Conservation (phyloP, 2,797 vertebrate genomes). For the Gadopsis bispinosus region DNA sequence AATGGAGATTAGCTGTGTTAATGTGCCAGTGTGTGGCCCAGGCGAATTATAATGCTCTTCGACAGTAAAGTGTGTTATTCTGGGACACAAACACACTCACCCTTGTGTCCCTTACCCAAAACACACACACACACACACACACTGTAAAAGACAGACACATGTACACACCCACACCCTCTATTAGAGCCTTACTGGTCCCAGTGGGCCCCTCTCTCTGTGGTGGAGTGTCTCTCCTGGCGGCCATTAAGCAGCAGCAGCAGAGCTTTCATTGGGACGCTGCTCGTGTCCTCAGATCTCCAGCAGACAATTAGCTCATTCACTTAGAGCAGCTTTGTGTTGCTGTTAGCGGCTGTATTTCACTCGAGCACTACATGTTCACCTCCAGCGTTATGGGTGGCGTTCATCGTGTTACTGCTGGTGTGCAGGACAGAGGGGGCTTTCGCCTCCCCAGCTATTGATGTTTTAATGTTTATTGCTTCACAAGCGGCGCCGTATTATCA, state of each 20-base stretch:
- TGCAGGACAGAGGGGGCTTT: background rate
- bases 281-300: constrained; percentile 17
- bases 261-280: constrained; percentile 55
- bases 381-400: background rate
- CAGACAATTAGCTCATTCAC: constrained; percentile 53
- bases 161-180: constrained; percentile 1
- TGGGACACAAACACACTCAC: constrained; percentile 27
- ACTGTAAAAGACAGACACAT: background rate
- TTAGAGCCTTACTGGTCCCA: constrained; percentile 55
- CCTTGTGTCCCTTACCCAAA: background rate
- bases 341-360: background rate
- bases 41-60: constrained; percentile 45
- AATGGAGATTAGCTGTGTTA: constrained; percentile 69
- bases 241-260: constrained; percentile 36
- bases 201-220: constrained; percentile 29
- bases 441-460: background rate
- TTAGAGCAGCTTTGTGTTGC: constrained; percentile 31
- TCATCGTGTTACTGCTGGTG: background rate
- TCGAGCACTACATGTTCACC: fast-evolving
- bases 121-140: constrained; percentile 18
- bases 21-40: constrained; percentile 53
- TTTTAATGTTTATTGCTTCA: background rate
- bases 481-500: background rate
- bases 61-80: constrained; percentile 43
- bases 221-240: constrained; percentile 27